Evolutionary conservation across 2,113 vertebrate genomes (phyloP).

Genomic region (Opisthocomus hoazin): DNA sequence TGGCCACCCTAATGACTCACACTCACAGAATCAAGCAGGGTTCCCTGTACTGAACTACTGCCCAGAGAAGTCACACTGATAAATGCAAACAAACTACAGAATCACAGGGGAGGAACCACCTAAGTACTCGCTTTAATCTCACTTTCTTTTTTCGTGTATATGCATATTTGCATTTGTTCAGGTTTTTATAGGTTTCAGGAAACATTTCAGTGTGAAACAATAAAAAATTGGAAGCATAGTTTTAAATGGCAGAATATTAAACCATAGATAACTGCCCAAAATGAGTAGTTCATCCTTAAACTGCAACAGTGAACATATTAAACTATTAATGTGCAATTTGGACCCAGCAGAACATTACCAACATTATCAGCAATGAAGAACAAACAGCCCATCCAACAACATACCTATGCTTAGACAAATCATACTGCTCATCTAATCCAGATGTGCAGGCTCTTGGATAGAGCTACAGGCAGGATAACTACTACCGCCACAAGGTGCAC

Average conservation of each 20-base stretch:
- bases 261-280: neutral
- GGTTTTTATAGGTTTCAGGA: neutral
- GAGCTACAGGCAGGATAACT: neutral
- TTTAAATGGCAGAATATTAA: neutral
- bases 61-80: neutral
- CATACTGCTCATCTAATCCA: neutral
- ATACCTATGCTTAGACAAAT: neutral
- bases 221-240: neutral
- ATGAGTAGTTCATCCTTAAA: neutral
- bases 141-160: too few species aligned
- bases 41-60: neutral
- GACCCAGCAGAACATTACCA: neutral
- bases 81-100: neutral
- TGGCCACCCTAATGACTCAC: constrained; percentile 22
- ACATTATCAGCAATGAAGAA: neutral
- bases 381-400: neutral
- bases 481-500: neutral
- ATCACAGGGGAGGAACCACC: neutral
- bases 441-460: neutral
- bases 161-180: neutral
- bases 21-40: neutral
- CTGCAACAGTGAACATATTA: neutral
- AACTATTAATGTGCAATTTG: neutral
- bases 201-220: neutral
- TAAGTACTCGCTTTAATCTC: neutral